Evolutionary conservation across 2,797 vertebrate species (phyloP), one percentile per base, ranked within the genome.

Genomic region (Rhabdomys pumilio): DNA sequence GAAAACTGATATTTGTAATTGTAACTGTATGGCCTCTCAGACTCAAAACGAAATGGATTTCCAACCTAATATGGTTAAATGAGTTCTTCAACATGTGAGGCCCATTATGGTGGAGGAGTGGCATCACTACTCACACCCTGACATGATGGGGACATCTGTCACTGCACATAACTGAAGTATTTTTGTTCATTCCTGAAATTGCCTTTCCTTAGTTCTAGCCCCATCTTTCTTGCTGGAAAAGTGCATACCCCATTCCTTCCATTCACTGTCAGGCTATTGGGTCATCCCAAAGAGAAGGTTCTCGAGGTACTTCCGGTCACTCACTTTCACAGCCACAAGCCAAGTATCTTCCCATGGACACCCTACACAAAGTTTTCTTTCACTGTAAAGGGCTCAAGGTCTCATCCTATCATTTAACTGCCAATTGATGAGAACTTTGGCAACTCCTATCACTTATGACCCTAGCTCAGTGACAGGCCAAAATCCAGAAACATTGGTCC

Each of bases 1-100:
- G 97, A 98, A 98, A 99, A 98, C 96, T 95, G 96, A 98, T 98
- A 98, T 96, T 97, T 72, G 91, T 97, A 97, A 97, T 96, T 98
- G 89, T 91, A 93, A 97, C 93, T 98, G 85, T 97, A 97, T 98
- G 98, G 97, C 91, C 95, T 80, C 93, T 96, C 44, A 98, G 98
- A 98, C 96, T 98, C 95, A 96, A 96, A 96, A 97, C 98, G 97
- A 98, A 98, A 96, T 98, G 95, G 84, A 96, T 97, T 89, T 95
- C 80, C 96, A 98, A 90, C 92, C 91, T 98, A 98, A 97, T 96
- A 94, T 93, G 97, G 94, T 96, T 96, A 98, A 98, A 98, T 96
- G 38, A 97, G 98, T 97, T 89, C 95, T 91, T 38, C 44, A 97
- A 98, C 98, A 96, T 77, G 75, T 95, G 97, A 96, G 94, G 79